Evolutionary conservation across 2,113 vertebrate genomes (phyloP), one percentile per base, ranked within the genome.

Genomic region (Hemicordylus capensis): DNA sequence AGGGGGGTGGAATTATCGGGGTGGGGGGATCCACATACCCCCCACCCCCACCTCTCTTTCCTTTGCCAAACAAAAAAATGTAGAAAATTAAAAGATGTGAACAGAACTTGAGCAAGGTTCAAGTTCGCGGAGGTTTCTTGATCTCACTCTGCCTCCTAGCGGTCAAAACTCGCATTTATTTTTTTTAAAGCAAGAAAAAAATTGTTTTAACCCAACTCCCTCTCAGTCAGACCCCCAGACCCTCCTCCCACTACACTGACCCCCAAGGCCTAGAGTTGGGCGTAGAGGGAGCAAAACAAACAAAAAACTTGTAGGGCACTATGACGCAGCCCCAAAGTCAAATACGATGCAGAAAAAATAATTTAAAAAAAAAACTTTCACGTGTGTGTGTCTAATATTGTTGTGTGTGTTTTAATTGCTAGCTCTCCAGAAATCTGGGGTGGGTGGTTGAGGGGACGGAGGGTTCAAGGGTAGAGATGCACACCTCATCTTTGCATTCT

Each of bases 71-170:
- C 34, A 59, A 91, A 89, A n/a, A 83, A 88, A 75, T 76, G 85
- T 81, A 46, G 85, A 85, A 85, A 72, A 42, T 88, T 87, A 87
- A 85, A 87, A 91, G 94, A 93, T 95, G 92, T 91, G 91, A 70
- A 94, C 93, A 95, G 96, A 97, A 96, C 95, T n/a, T 93, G 97
- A 96, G 97, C 97, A 96, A 54, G 97, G 97, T 97, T 98, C 97
- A 96, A 97, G 97, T 97, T 97, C 96, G 95, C 90, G 81, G 91
- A 91, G 94, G 95, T 98, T 98, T 97, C 96, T 96, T 98, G 97
- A 98, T 98, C 98, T 95, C 95, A 95, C 94, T 97, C 97, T 98
- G 98, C 98, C 98, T 97, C 98, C 98, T 99, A 98, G 98, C 97
- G 98, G 97, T 97, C 74, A 86, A 90, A 89, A 70, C 85, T 80